phyloP scores from a whole-genome alignment of 2,113 vertebrate species.

The Scartelaos histophorus region DNA sequence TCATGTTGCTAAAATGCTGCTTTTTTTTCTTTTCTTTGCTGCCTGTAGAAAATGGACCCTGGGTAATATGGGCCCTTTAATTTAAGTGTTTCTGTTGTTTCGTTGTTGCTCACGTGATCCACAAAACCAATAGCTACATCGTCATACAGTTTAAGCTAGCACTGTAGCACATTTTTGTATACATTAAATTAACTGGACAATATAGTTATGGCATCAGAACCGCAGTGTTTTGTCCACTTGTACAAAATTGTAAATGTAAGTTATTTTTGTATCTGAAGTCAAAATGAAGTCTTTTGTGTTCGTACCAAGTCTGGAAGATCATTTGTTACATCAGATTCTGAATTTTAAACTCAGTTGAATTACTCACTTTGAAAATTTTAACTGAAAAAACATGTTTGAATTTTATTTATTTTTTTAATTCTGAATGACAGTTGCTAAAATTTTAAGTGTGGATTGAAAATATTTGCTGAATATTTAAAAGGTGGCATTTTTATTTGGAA shows the following conservation, averaged over 20 bases:
- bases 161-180: slow-evolving; percentile 2
- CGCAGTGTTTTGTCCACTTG: background rate
- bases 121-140: background rate
- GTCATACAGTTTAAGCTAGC: background rate
- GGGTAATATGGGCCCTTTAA: too few relatives aligned
- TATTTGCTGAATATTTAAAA: too few relatives aligned
- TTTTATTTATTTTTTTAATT: too few relatives aligned
- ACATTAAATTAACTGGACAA: background rate
- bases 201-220: background rate
- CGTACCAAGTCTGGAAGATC: too few relatives aligned
- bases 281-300: slow-evolving; percentile 1
- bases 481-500: too few relatives aligned
- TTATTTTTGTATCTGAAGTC: slow-evolving; percentile 2
- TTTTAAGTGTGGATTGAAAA: too few relatives aligned
- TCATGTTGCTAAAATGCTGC: background rate
- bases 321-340: too few relatives aligned
- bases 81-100: too few relatives aligned
- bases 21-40: background rate
- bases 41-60: background rate
- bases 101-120: background rate
- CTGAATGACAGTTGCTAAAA: too few relatives aligned
- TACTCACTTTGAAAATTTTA: too few relatives aligned
- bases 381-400: too few relatives aligned
- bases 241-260: slow-evolving; percentile 1
- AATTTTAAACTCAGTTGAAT: too few relatives aligned